Evolutionary conservation across 1,140 invertebrate genomes (phyloP).

Genomic region (Hypsibius dujardini): DNA sequence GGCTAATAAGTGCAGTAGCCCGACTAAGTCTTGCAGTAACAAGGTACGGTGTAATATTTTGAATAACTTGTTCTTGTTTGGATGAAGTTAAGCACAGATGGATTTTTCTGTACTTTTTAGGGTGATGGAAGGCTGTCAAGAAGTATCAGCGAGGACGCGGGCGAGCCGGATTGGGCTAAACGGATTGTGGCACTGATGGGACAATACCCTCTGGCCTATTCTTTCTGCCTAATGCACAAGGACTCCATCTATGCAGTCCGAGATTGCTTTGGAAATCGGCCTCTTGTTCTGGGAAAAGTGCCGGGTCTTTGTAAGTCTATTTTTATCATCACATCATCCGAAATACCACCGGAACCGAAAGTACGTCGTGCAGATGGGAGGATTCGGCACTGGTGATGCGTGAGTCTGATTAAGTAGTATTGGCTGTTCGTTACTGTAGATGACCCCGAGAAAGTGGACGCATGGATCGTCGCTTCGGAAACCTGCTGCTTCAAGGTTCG

Average conservation of each 20-base stretch:
- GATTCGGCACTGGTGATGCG: background rate
- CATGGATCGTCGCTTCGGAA: constrained; percentile 9
- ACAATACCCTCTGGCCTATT: constrained; percentile 72
- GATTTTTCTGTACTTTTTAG: too few species aligned
- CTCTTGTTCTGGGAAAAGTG: constrained; percentile 80
- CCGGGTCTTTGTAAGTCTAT: background rate
- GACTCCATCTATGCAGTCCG: constrained; percentile 83
- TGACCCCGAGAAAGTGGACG: background rate
- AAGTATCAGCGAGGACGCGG: too few species aligned
- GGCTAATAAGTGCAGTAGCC: constrained; percentile 25
- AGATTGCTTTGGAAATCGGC: constrained; percentile 87
- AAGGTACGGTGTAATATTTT: background rate
- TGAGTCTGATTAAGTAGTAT: too few species aligned
- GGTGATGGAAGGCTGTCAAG: too few species aligned
- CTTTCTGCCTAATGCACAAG: constrained; percentile 76
- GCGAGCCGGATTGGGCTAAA: constrained; percentile 48
- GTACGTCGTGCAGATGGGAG: background rate
- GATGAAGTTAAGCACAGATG: too few species aligned
- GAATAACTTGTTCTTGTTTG: too few species aligned
- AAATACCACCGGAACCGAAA: background rate
- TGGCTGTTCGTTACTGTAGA: background rate
- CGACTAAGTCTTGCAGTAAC: background rate
- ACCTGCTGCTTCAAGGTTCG: background rate
- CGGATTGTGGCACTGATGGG: constrained; percentile 78
- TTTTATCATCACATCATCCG: background rate